phyloP scores from a whole-genome alignment of 1,140 invertebrate species.

The Tetragonula clypearis region DNA sequence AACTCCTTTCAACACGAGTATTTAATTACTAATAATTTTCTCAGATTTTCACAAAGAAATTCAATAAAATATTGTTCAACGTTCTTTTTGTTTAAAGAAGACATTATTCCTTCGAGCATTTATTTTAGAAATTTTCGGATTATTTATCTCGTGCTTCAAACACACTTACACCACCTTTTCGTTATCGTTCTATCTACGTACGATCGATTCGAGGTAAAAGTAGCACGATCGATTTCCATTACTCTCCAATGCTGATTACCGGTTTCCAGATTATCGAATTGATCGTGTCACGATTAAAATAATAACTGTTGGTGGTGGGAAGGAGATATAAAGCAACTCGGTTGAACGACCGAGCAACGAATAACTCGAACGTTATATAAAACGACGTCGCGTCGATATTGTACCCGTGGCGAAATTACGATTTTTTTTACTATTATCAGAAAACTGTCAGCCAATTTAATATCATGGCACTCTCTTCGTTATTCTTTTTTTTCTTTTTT shows the following conservation, averaged over 20 bases:
- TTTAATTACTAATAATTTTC: too few relatives aligned
- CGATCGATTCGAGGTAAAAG: not conserved
- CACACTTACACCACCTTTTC: not conserved
- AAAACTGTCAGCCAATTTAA: conserved; percentile 39
- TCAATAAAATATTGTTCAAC: too few relatives aligned
- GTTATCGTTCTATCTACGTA: not conserved
- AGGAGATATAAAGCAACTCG: not conserved
- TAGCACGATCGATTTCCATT: not conserved
- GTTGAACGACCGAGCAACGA: not conserved
- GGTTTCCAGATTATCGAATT: conserved; percentile 7
- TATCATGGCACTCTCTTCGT: conserved; percentile 5
- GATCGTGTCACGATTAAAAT: not conserved
- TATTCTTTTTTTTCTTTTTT: not conserved
- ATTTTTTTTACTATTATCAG: conserved; percentile 32
- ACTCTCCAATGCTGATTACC: not conserved
- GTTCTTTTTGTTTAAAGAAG: too few relatives aligned
- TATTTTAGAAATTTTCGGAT: not conserved
- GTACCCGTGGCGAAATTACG: not conserved
- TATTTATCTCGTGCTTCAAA: too few relatives aligned
- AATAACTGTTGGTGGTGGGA: not conserved
- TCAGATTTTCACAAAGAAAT: too few relatives aligned
- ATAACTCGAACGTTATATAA: conserved; percentile 4
- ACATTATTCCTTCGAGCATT: too few relatives aligned
- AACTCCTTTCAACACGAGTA: too few relatives aligned
- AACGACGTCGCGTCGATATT: conserved; percentile 21